A percentile compares a stretch with the other conserved stretches of the same genome.
Conservation (phyloP, 2,888 invertebrate species). For the Thera obeliscata region DNA sequence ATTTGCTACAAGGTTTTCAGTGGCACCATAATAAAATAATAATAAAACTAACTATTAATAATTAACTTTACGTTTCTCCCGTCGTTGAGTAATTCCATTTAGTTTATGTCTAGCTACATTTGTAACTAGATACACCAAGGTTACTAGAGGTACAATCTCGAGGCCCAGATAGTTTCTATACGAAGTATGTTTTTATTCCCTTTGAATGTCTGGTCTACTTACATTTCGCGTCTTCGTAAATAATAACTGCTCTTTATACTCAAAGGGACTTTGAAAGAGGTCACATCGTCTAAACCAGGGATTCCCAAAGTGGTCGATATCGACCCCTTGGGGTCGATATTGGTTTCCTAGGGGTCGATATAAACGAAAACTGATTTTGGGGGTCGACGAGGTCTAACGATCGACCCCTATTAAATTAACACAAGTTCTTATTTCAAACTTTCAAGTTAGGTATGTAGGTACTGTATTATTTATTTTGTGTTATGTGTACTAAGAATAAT, state of each 20-base stretch:
- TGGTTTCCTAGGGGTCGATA: too few relatives aligned
- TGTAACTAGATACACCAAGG: slow-evolving; percentile 31
- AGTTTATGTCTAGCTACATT: slow-evolving; percentile 19
- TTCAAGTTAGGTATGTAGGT: too few relatives aligned
- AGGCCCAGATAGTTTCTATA: slow-evolving; percentile 30
- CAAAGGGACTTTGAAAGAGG: slow-evolving; percentile 32
- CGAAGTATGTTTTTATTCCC: slow-evolving; percentile 33
- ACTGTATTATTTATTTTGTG: too few relatives aligned
- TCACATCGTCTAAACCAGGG: slow-evolving; percentile 25
- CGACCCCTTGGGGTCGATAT: too few relatives aligned
- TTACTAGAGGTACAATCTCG: slow-evolving; percentile 19
- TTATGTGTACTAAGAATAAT: too few relatives aligned
- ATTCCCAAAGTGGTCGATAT: too few relatives aligned
- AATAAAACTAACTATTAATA: neutral
- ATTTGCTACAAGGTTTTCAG: too few relatives aligned
- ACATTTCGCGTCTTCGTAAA: slow-evolving; percentile 21
- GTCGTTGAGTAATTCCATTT: slow-evolving; percentile 17
- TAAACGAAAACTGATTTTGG: too few relatives aligned
- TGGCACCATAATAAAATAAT: too few relatives aligned
- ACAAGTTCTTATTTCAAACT: too few relatives aligned
- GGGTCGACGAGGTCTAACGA: too few relatives aligned
- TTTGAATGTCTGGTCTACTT: slow-evolving; percentile 22
- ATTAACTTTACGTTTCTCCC: slow-evolving; percentile 12
- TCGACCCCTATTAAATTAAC: too few relatives aligned
- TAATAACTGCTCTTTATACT: slow-evolving; percentile 22